These are phyloP conservation scores for Phoxinus dragarum DNA, from an alignment of 2,797 vertebrate genomes.

Conservation along the genomic window DNA sequence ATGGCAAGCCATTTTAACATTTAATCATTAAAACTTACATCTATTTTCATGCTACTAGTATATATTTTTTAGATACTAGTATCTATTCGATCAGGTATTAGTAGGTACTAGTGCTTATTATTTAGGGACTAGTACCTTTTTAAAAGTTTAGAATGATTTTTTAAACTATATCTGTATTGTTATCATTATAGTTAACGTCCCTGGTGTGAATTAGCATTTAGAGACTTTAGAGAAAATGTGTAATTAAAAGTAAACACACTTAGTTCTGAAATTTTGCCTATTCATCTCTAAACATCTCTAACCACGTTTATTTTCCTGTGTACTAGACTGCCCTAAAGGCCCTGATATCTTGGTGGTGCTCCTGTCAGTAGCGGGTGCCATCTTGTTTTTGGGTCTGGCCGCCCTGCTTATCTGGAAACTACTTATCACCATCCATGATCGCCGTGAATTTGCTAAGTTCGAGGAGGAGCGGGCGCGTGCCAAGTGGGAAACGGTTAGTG, in stretches of 20 bases:
- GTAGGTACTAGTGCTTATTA: not conserved
- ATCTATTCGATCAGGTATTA: not conserved
- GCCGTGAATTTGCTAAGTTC: conserved; percentile 94
- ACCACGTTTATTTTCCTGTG: conserved; percentile 36
- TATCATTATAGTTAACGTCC: not conserved
- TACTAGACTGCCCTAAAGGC: conserved; percentile 91
- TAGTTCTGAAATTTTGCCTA: not conserved
- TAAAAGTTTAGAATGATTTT: not conserved
- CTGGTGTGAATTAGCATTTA: not conserved
- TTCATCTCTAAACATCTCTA: not conserved
- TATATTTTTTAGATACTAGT: not conserved
- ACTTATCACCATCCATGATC: conserved; percentile 94
- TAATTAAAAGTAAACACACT: not conserved
- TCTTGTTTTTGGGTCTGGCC: conserved; percentile 89
- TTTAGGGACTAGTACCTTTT: not conserved
- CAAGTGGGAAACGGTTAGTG: conserved; percentile 95
- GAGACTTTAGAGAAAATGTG: not conserved
- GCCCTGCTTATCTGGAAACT: conserved; percentile 97
- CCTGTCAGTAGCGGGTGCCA: conserved; percentile 90
- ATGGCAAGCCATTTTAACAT: not conserved
- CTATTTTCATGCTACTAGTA: not conserved
- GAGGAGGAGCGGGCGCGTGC: conserved; percentile 93
- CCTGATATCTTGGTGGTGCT: conserved; percentile 91
- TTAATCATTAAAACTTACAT: not conserved
- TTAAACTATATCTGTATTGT: not conserved